Evolutionary conservation across 2,888 invertebrate genomes (phyloP).

Genomic region (Pollenia amentaria): DNA sequence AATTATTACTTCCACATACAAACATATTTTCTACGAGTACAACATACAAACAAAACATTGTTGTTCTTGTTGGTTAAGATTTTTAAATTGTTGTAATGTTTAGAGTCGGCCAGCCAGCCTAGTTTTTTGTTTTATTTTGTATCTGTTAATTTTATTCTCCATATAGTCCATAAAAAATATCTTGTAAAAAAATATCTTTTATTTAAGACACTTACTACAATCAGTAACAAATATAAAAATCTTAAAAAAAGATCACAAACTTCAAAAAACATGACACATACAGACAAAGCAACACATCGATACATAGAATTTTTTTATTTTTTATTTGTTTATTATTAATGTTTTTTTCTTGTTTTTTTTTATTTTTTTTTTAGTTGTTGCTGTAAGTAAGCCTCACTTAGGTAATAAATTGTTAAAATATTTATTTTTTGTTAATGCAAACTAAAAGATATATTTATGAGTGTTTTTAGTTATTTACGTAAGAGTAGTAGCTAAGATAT

Average conservation of each 20-base stretch:
- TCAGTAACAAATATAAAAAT: slow-evolving; percentile 49
- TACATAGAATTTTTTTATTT: slow-evolving; percentile 36
- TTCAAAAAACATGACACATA: slow-evolving; percentile 68
- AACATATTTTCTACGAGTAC: slow-evolving; percentile 46
- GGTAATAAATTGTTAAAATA: slow-evolving; percentile 73
- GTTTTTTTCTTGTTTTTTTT: slow-evolving; percentile 12
- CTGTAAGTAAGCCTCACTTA: slow-evolving; percentile 60
- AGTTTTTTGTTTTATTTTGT: slow-evolving; percentile 55
- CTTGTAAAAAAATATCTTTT: slow-evolving; percentile 49
- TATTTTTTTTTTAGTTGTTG: slow-evolving; percentile 34
- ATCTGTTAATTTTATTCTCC: slow-evolving; percentile 44
- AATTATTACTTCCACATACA: slow-evolving; percentile 75
- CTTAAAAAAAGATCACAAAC: slow-evolving; percentile 66
- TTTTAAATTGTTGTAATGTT: slow-evolving; percentile 27
- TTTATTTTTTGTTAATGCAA: slow-evolving; percentile 46
- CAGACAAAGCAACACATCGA: slow-evolving; percentile 57
- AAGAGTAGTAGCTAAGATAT: slow-evolving; percentile 66
- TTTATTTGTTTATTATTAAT: slow-evolving; percentile 60
- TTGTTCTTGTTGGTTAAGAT: slow-evolving; percentile 23
- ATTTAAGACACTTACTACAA: slow-evolving; percentile 42
- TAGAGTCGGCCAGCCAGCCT: slow-evolving; percentile 50
- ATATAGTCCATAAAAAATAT: slow-evolving; percentile 27
- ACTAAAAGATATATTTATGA: slow-evolving; percentile 57
- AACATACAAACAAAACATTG: slow-evolving; percentile 16
- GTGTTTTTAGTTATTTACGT: slow-evolving; percentile 65